phyloP scores from a whole-genome alignment of 1,140 invertebrate genomes.

The Littorina saxatilis region DNA sequence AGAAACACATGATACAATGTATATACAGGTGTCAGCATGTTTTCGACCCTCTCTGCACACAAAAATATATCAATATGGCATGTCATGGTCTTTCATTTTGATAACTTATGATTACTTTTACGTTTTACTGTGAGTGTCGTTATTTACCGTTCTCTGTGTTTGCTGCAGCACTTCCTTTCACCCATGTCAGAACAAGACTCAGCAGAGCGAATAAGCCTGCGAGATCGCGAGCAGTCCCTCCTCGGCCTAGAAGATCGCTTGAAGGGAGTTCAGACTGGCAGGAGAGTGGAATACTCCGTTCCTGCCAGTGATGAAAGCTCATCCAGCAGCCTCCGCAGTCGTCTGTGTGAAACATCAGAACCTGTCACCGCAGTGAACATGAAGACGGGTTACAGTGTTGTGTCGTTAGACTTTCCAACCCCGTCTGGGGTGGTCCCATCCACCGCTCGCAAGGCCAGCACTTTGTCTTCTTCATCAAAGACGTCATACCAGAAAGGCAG shows the following conservation, averaged over 20 bases:
- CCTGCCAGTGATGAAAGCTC: background rate
- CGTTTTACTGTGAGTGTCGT: too few species aligned
- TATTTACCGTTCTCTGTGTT: too few species aligned
- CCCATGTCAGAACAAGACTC: background rate
- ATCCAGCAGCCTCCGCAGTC: background rate
- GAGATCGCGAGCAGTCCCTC: constrained; percentile 2
- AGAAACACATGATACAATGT: too few species aligned
- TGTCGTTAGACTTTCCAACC: constrained; percentile 63
- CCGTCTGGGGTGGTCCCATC: constrained; percentile 13
- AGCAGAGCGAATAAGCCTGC: background rate
- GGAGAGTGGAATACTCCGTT: background rate
- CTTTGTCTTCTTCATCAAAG: constrained; percentile 17
- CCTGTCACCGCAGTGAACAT: constrained; percentile 66
- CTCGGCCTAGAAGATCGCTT: background rate
- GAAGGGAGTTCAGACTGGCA: background rate
- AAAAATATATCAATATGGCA: too few species aligned
- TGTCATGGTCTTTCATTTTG: too few species aligned
- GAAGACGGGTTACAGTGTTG: constrained; percentile 70
- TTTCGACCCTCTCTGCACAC: too few species aligned
- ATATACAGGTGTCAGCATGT: too few species aligned
- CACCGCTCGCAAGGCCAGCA: background rate
- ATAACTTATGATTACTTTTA: too few species aligned
- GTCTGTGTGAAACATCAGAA: background rate
- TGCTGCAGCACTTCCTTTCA: background rate
- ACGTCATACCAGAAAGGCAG: constrained; percentile 35